A percentile compares a stretch with the other conserved stretches of the same genome.
Conservation (phyloP, 2,888 invertebrate species). For the Diaperis boleti region DNA sequence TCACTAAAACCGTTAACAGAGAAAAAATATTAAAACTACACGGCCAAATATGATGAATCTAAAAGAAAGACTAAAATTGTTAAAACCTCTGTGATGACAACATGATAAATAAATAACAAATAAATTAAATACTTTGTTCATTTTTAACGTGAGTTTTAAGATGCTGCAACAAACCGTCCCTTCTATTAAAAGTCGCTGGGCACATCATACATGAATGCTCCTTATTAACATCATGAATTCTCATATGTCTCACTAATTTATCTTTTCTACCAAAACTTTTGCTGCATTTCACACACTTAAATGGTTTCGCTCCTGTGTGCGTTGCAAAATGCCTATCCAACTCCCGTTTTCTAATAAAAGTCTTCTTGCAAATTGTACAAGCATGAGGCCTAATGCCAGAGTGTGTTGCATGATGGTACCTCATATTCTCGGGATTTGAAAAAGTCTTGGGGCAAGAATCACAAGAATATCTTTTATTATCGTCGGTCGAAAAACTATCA, state of each 20-base stretch:
- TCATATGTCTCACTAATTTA: constrained; percentile 76
- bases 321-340: constrained; percentile 76
- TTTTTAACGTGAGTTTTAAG: constrained; percentile 68
- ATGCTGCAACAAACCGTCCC: constrained; percentile 71
- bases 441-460: constrained; percentile 59
- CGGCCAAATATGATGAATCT: constrained; percentile 9
- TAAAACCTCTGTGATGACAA: constrained; percentile 5
- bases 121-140: constrained; percentile 8
- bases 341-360: constrained; percentile 78
- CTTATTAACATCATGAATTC: constrained; percentile 71
- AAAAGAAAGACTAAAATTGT: constrained; percentile 6
- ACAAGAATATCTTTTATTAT: constrained; percentile 48
- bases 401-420: constrained; percentile 54
- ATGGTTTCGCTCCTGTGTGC: constrained; percentile 77
- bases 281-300: constrained; percentile 76
- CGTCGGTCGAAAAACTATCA: constrained; percentile 52
- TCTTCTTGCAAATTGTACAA: constrained; percentile 76
- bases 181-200: constrained; percentile 71
- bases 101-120: constrained; percentile 11
- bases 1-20: constrained; percentile 8
- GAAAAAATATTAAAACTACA: constrained; percentile 12
- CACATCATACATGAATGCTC: constrained; percentile 73
- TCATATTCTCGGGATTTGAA: constrained; percentile 54
- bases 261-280: constrained; percentile 78
- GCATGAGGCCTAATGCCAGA: constrained; percentile 68